Evolutionary conservation across 2,797 vertebrate genomes (phyloP).

Genomic region (Orientallactaga sibirica): DNA sequence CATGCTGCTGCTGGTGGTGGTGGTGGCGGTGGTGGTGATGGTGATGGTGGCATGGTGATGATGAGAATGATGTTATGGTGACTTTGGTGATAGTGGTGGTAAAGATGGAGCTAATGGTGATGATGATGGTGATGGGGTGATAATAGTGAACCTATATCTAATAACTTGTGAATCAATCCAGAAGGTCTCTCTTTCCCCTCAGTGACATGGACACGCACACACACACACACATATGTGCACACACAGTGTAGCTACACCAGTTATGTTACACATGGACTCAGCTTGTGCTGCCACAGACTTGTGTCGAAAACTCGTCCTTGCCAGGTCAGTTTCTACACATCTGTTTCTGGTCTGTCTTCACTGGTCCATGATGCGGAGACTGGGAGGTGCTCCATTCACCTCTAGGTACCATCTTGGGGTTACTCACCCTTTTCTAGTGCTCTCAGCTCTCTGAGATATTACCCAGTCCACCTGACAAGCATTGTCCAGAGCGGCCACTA

Average conservation of each 20-base stretch:
- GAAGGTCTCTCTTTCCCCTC: not conserved
- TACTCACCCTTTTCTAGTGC: not conserved
- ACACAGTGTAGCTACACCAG: no score
- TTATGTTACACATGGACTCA: no score
- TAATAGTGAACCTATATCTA: not conserved
- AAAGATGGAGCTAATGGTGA: not conserved
- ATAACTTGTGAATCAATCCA: not conserved
- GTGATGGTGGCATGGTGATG: not conserved
- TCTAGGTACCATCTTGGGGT: fast-evolving
- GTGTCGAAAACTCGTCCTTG: not conserved
- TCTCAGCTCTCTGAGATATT: not conserved
- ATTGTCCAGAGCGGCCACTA: fast-evolving
- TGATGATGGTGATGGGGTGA: not conserved
- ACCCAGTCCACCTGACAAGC: not conserved
- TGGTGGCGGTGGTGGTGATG: not conserved
- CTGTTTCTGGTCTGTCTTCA: no score
- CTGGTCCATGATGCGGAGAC: fast-evolving
- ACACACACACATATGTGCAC: not conserved
- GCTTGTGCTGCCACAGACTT: no score
- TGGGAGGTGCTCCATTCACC: not conserved
- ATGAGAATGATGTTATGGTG: not conserved
- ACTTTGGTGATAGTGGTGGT: not conserved
- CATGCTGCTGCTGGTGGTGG: not conserved
- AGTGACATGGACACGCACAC: not conserved
- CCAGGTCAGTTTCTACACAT: fast-evolving